These are phyloP conservation scores for Microtus richardsoni DNA, from an alignment of 2,113 vertebrate genomes.

Conservation along the genomic window DNA sequence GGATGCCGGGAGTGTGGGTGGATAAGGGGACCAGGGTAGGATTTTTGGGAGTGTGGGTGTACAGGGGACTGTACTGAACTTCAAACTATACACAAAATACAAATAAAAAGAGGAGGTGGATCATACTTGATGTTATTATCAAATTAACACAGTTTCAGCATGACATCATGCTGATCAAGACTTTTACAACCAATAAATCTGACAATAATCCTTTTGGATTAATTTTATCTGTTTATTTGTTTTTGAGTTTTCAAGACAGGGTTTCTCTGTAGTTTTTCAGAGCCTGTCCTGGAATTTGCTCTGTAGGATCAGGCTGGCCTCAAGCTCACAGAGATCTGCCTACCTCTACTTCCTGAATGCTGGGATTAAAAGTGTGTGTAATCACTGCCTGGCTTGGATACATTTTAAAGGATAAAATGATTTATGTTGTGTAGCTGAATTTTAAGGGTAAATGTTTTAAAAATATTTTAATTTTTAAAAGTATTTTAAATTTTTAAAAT, in stretches of 20 bases:
- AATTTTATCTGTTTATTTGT: not conserved
- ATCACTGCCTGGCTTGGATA: not conserved
- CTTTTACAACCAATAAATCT: conserved; percentile 22
- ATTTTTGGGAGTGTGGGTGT: not conserved
- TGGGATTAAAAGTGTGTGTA: too few relatives aligned
- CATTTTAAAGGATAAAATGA: not conserved
- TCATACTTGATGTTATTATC: not conserved
- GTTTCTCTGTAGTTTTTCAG: too few relatives aligned
- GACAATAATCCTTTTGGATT: not conserved
- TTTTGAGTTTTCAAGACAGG: too few relatives aligned
- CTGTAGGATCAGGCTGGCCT: too few relatives aligned
- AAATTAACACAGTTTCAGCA: not conserved
- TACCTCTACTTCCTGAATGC: too few relatives aligned
- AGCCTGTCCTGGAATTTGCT: too few relatives aligned
- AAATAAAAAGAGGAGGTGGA: not conserved
- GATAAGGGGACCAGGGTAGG: not conserved
- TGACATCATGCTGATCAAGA: not conserved
- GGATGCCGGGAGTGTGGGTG: not conserved
- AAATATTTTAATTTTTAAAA: not conserved
- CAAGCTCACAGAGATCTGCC: too few relatives aligned
- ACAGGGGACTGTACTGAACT: not conserved
- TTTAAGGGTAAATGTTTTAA: conserved; percentile 1
- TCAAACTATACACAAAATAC: not conserved
- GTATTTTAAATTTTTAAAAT: not conserved
- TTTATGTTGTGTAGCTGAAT: conserved; percentile 39